Conservation (phyloP, 37 sponge, comb jelly and placozoan genomes). For the Aplysina aerophoba region DNA sequence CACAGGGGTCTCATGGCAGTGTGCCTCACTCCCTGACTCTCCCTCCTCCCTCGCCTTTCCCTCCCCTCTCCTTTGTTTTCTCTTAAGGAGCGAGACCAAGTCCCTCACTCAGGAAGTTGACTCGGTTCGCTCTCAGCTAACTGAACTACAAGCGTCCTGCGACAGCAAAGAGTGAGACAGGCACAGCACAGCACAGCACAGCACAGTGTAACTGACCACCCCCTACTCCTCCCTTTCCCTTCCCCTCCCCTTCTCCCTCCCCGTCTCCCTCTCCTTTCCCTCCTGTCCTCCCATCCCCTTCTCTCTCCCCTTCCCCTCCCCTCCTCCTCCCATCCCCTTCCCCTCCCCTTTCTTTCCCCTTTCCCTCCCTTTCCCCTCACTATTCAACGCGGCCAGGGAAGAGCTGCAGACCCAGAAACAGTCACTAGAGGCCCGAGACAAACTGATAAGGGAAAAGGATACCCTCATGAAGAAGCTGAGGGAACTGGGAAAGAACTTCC, state of each 20-base stretch:
- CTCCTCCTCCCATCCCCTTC: too few species aligned
- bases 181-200: too few species aligned
- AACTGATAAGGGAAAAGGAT: not conserved
- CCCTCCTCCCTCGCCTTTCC: not conserved
- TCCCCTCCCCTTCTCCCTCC: not conserved
- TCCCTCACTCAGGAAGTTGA: too few species aligned
- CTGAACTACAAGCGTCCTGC: too few species aligned
- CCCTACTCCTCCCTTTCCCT: too few species aligned
- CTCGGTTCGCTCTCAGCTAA: too few species aligned
- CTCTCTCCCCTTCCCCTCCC: too few species aligned
- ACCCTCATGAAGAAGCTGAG: constrained; percentile 38
- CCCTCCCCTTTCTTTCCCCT: not conserved
- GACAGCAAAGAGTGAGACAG: too few species aligned
- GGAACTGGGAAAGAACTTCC: constrained; percentile 63
- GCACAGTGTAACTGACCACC: too few species aligned
- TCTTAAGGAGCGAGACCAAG: too few species aligned
- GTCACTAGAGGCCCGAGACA: not conserved
- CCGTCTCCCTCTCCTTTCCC: not conserved
- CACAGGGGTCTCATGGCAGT: not conserved
- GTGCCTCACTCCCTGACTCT: not conserved
- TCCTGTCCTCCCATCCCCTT: not conserved
- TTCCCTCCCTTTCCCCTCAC: not conserved
- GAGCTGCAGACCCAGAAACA: not conserved
- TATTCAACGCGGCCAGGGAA: too few species aligned
- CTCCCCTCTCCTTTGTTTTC: too few species aligned